Percentiles rank a stretch among this genome's conserved stretches.
phyloP scores from a whole-genome alignment of 2,797 vertebrate species.

The Sternotherus odoratus region DNA sequence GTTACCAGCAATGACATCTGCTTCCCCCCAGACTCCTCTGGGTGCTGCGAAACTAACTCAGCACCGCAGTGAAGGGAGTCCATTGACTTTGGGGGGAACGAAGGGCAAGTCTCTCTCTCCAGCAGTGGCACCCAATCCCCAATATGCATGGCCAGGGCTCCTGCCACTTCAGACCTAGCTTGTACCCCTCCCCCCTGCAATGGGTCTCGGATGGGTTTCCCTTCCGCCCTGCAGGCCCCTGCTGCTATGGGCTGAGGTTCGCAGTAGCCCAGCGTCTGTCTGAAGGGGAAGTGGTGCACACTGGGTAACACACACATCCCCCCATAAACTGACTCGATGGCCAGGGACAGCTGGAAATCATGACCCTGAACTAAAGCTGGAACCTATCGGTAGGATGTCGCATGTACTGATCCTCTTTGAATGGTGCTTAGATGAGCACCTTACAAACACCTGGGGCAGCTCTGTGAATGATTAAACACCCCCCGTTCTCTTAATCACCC shows the following conservation, averaged over 20 bases:
- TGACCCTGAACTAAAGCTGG: neutral
- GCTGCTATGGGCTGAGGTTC: neutral
- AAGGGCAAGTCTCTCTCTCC: neutral
- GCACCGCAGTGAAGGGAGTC: neutral
- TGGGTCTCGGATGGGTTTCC: neutral
- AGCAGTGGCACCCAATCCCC: neutral
- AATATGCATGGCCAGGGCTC: neutral
- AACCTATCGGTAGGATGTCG: neutral
- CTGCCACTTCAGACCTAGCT: neutral
- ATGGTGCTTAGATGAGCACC: neutral
- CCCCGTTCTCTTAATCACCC: rapidly evolving
- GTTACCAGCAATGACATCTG: neutral
- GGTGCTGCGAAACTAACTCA: neutral
- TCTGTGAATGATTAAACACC: rapidly evolving
- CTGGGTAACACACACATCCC: neutral
- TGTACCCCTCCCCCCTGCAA: neutral
- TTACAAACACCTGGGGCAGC: rapidly evolving
- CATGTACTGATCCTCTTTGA: neutral
- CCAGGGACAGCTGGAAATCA: neutral
- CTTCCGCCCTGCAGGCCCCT: rapidly evolving
- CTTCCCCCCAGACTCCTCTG: neutral
- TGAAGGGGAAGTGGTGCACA: neutral
- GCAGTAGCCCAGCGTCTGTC: neutral
- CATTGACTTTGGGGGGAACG: neutral
- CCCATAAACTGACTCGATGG: rapidly evolving